phyloP scores from a whole-genome alignment of 2,888 invertebrate genomes.

The Bibio marci region DNA sequence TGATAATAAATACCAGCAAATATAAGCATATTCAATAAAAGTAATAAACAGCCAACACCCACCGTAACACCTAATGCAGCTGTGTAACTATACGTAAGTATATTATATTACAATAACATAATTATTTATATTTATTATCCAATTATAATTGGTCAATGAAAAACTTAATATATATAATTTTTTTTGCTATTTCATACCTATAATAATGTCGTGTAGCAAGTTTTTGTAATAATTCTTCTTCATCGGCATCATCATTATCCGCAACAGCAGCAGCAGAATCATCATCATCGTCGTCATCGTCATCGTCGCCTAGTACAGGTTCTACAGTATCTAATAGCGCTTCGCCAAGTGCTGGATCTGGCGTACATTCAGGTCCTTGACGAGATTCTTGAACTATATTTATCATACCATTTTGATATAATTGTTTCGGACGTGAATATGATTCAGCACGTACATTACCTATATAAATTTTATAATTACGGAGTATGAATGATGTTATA shows the following conservation, averaged over 20 bases:
- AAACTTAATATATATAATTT: not conserved
- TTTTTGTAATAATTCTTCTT: conserved; percentile 34
- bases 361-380: conserved; percentile 13
- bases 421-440: conserved; percentile 28
- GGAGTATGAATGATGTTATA: not conserved
- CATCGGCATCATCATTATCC: conserved; percentile 33
- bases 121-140: too few species aligned
- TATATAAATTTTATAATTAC: too few species aligned
- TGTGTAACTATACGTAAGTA: conserved; percentile 40
- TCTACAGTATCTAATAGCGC: conserved; percentile 17
- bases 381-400: conserved; percentile 14
- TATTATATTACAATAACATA: too few species aligned
- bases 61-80: conserved; percentile 62
- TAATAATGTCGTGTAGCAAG: conserved; percentile 35
- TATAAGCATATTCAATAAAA: conserved; percentile 54
- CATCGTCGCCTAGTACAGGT: conserved; percentile 12
- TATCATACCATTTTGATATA: conserved; percentile 13
- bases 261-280: conserved; percentile 35
- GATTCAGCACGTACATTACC: conserved; percentile 33
- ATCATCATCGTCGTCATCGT: conserved; percentile 19
- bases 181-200: conserved; percentile 5
- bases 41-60: conserved; percentile 52
- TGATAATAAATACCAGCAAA: conserved; percentile 64
- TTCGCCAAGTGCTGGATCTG: conserved; percentile 10
- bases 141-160: not conserved